Percentiles rank a stretch among this genome's conserved stretches.
Evolutionary conservation across 1,140 invertebrate species (phyloP).

Genomic region (Gryllus bimaculatus): DNA sequence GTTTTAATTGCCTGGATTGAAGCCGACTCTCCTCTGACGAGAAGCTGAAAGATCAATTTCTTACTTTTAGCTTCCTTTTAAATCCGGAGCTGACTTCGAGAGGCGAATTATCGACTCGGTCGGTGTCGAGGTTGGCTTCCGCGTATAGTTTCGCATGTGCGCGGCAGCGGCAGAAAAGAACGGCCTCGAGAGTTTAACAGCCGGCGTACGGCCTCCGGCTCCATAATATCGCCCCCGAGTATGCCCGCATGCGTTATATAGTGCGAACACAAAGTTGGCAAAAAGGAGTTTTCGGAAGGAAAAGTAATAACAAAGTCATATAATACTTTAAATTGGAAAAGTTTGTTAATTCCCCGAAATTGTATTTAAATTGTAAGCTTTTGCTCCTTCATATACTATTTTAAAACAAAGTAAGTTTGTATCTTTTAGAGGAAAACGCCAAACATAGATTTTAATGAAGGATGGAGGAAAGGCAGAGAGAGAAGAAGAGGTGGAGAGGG

Average conservation of each 20-base stretch:
- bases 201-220: too few relatives aligned
- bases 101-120: too few relatives aligned
- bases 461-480: not conserved
- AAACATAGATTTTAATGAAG: slow-evolving; percentile 6
- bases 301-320: slow-evolving; percentile 6
- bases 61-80: too few relatives aligned
- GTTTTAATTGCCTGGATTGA: too few relatives aligned
- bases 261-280: not conserved
- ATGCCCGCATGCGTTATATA: slow-evolving; percentile 3
- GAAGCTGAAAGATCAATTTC: too few relatives aligned
- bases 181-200: too few relatives aligned
- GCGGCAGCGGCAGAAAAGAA: too few relatives aligned
- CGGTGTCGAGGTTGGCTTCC: too few relatives aligned
- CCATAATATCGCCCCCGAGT: not conserved
- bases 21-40: too few relatives aligned
- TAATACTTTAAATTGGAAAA: slow-evolving; percentile 6
- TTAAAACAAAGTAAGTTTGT: not conserved
- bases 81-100: too few relatives aligned
- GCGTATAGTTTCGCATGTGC: too few relatives aligned
- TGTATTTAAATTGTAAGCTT: slow-evolving; percentile 6
- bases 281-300: not conserved
- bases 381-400: not conserved
- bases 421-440: slow-evolving; percentile 1
- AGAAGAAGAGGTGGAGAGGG: not conserved
- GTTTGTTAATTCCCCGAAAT: slow-evolving; percentile 1